Base-by-base conservation (phyloP, 2,113 vertebrate species). In the Benitochromis conjunctus region DNA sequence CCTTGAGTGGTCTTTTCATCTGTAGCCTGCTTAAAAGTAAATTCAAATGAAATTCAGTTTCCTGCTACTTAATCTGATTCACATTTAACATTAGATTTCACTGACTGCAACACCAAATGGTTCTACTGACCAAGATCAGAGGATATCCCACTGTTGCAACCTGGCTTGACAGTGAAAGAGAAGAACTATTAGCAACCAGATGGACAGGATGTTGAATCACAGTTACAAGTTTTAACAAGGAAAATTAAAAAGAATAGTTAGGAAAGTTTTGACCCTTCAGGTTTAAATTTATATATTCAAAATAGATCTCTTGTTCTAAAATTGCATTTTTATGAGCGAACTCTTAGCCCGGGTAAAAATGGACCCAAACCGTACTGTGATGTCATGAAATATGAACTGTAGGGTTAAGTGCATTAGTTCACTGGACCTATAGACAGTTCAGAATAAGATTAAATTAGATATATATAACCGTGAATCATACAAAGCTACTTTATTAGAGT, bases 391-490 rank as follows among this genome's bases (percentile, higher is more conserved):
- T 43, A 48, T 29, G 18, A 74, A 14, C 41, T 11, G 41, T 1
- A 18, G 5, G 24, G 5, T 74, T 29, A 48, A 0, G 24, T 74
- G 14, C 14, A 26, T 48, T 46, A 14, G 66, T 8, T 51, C 48
- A 18, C 16, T 66, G 36, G 34, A 41, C 34, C 34, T 21, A 29
- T 29, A 29, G 38, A 46, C 5, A 46, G 66, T 48, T 0, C 69
- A 74, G 43, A 29, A 29, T 29, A 29, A 18, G 6, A 48, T 29
- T 18, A 26, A 46, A 26, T 18, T 0, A 13, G 0, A 41, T 38
- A 64, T 66, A 41, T 66, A 69, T 24, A 69, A 69, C 64, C 0
- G 5, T 24, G n/a, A 69, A 24, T 43, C 62, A 24, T 69, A 74
- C 8, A 71, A 71, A 46, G 9, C 24, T 29, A 11, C 2, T 0